Evolutionary conservation across 2,888 invertebrate species (phyloP).

Genomic region (Lapara coniferarum): DNA sequence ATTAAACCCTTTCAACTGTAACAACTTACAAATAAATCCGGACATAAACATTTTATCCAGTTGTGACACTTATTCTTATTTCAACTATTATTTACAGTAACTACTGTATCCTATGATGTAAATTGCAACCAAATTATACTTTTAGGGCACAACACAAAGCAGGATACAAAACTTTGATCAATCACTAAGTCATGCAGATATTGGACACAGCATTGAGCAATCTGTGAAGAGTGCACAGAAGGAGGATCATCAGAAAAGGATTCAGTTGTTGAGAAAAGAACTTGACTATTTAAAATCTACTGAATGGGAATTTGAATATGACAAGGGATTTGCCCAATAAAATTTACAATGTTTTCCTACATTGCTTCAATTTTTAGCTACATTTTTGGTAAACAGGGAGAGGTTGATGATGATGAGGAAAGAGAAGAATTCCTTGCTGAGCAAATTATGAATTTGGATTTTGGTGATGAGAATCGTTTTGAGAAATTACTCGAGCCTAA

Average conservation of each 20-base stretch:
- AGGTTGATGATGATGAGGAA: slow-evolving; percentile 51
- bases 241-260: slow-evolving; percentile 88
- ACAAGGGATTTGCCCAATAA: slow-evolving; percentile 86
- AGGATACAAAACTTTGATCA: slow-evolving; percentile 72
- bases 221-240: slow-evolving; percentile 82
- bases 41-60: too few species aligned
- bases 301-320: slow-evolving; percentile 91
- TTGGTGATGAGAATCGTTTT: slow-evolving; percentile 41
- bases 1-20: too few species aligned
- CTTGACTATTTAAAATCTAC: slow-evolving; percentile 90
- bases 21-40: too few species aligned
- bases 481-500: slow-evolving; percentile 31
- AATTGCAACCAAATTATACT: background rate
- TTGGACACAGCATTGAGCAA: slow-evolving; percentile 81
- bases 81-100: too few species aligned
- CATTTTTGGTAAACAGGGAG: slow-evolving; percentile 50
- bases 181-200: slow-evolving; percentile 79
- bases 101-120: too few species aligned
- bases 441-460: slow-evolving; percentile 69
- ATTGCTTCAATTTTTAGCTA: slow-evolving; percentile 67
- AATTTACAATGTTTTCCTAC: slow-evolving; percentile 69
- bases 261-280: slow-evolving; percentile 89
- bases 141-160: slow-evolving; percentile 58
- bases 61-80: too few species aligned
- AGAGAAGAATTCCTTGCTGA: slow-evolving; percentile 69